A percentile compares a stretch with the other conserved stretches of the same genome.
Conservation (phyloP, 2,888 invertebrate genomes). For the Pyrrhia umbra region DNA sequence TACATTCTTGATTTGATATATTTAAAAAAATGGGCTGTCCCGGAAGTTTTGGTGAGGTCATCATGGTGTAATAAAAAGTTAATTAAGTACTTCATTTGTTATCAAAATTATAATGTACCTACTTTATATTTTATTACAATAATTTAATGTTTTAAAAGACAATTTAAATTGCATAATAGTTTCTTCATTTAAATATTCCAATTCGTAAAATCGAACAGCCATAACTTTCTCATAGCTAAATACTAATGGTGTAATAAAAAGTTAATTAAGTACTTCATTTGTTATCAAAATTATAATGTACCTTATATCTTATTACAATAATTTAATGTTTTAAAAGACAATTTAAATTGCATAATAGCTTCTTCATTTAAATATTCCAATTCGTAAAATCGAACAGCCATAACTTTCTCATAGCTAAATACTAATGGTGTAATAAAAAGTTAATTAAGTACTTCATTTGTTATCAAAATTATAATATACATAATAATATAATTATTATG, state of each 20-base stretch:
- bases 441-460: constrained; percentile 44
- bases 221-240: constrained; percentile 51
- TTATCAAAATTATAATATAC: no score
- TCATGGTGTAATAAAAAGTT: constrained; percentile 38
- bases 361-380: constrained; percentile 7
- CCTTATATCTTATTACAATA: not conserved
- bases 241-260: constrained; percentile 49
- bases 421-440: constrained; percentile 49
- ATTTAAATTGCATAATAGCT: not conserved
- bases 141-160: not conserved
- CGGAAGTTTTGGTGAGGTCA: constrained; percentile 49
- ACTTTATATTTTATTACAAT: not conserved
- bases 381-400: constrained; percentile 39
- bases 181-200: constrained; percentile 4
- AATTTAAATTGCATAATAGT: not conserved
- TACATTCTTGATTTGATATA: constrained; percentile 78
- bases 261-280: constrained; percentile 45
- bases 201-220: constrained; percentile 37
- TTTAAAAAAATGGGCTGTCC: constrained; percentile 62
- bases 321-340: not conserved
- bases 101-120: not conserved
- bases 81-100: constrained; percentile 21
- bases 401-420: constrained; percentile 50
- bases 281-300: constrained; percentile 36
- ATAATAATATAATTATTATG: no score